Percentiles rank a stretch among this genome's conserved stretches.
Evolutionary conservation across 1,140 invertebrate species (phyloP).

Genomic region (Hylaeus anthracinus): DNA sequence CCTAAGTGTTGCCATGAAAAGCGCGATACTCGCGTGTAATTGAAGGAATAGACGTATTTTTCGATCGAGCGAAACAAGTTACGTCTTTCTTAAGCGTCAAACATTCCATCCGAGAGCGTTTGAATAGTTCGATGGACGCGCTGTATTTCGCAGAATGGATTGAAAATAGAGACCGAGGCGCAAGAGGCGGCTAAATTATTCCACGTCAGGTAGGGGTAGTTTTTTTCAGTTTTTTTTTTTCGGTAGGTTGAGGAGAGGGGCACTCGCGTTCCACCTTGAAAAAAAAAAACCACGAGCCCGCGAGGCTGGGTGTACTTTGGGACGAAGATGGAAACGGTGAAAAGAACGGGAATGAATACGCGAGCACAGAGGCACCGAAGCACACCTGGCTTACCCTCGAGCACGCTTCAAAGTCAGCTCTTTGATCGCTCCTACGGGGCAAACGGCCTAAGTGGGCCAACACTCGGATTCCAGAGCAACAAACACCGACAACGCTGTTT

Average conservation of each 20-base stretch:
- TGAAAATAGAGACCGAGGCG: conserved; percentile 2
- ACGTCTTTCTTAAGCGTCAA: background rate
- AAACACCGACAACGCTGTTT: conserved; percentile 20
- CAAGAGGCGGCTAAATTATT: conserved; percentile 21
- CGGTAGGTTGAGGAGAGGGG: background rate
- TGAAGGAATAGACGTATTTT: too few relatives aligned
- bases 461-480: conserved; percentile 23
- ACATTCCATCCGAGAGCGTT: too few relatives aligned
- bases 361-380: background rate
- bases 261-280: background rate
- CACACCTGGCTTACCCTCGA: background rate
- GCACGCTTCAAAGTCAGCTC: conserved; percentile 32
- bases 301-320: conserved; percentile 15
- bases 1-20: too few relatives aligned
- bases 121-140: too few relatives aligned
- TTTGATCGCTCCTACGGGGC: conserved; percentile 40
- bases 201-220: background rate
- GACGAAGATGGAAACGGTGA: conserved; percentile 34
- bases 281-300: background rate
- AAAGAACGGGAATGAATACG: conserved; percentile 31
- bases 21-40: too few relatives aligned
- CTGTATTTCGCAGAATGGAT: background rate
- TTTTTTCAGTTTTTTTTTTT: background rate
- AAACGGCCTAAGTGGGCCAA: conserved; percentile 47
- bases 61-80: too few relatives aligned